Conservation (phyloP, 2,888 invertebrate genomes). For the Eulithis testata region DNA sequence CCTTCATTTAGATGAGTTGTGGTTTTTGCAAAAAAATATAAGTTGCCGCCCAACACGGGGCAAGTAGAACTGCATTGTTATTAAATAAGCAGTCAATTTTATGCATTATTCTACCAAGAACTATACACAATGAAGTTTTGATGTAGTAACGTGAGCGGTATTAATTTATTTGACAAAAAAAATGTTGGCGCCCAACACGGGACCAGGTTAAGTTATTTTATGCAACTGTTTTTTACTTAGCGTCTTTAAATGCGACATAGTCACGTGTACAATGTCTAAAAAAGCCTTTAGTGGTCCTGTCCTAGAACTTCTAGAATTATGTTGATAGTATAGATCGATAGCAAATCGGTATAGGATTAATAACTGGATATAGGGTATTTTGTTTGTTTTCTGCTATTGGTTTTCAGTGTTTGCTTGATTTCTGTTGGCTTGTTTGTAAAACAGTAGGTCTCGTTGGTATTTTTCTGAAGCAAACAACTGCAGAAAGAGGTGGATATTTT, state of each 20-base stretch:
- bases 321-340: constrained; percentile 40
- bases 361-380: constrained; percentile 15
- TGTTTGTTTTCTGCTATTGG: constrained; percentile 27
- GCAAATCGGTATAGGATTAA: constrained; percentile 32
- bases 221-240: no score
- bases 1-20: no score
- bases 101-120: no score
- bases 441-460: neutral
- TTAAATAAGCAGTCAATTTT: neutral
- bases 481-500: no score
- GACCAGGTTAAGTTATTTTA: no score
- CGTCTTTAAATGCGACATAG: neutral
- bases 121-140: no score
- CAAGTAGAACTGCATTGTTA: neutral
- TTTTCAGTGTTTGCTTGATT: constrained; percentile 2
- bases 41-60: constrained; percentile 1
- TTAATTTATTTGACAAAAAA: no score
- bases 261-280: neutral
- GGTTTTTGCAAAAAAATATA: neutral
- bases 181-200: no score
- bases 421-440: constrained; percentile 22
- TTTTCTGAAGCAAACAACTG: neutral
- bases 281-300: constrained; percentile 5
- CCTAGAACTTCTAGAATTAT: constrained; percentile 7
- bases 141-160: no score